Evolutionary conservation across 2,113 vertebrate species (phyloP), one percentile per base, ranked within the genome.

Genomic region (Anhinga rufa): DNA sequence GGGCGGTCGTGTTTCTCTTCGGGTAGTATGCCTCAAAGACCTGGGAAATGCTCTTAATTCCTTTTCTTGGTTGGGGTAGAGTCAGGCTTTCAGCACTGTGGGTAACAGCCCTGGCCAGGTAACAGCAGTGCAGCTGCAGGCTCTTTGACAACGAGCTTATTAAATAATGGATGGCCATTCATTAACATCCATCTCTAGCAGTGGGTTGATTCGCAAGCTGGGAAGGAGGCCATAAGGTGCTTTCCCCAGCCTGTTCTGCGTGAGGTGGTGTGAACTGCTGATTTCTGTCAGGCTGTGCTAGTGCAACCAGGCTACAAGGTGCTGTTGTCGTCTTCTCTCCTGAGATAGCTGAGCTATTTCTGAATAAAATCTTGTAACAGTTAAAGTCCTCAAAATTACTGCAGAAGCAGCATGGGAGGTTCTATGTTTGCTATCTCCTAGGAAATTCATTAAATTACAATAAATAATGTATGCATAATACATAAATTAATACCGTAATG

Each of bases 401-500:
- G 4, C 25, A 65, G 62, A 76, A 66, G 82, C 38, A 69, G 81
- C 17, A 44, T 74, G 64, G 60, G 48, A 80, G 54, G 20, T 66
- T 92, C 87, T 81, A 0, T 66, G 49, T 72, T 89, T 77, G 58
- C 78, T 42, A 0, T 91, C 84, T 95, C 96, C 14, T 69, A 82
- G 82, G 94, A 77, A 91, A 72, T 79, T 87, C 93, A 93, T 93
- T 91, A 78, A 87, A 69, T 87, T 94, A 61, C 83, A 61, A 91
- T 97, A 92, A 96, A 95, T 96, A 94, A 94, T 95, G 66, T 75
- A 95, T 94, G 87, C 66, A 46, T 57, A 57, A 69, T 94, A 44
- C 85, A 90, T 90, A 91, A 86, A 82, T 86, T 95, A 81, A 92
- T 92, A 51, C 60, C 9, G 0, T 94, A 95, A 95, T 94, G 96